Evolutionary conservation across 2,888 invertebrate species (phyloP).

Genomic region (Salpingus planirostris): DNA sequence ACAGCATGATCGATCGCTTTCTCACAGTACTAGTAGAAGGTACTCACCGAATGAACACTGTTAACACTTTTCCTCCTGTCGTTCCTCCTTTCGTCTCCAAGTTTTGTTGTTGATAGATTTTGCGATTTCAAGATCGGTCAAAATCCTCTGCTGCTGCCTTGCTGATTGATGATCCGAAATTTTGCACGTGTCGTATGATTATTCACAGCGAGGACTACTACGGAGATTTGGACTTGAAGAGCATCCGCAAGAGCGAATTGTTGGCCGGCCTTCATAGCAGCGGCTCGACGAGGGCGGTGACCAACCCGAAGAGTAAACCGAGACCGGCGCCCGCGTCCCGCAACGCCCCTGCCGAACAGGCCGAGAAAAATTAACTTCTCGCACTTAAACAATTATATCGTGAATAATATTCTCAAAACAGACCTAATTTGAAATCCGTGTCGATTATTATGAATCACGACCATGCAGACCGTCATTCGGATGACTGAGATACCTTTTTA

Average conservation of each 20-base stretch:
- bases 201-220: constrained; percentile 94
- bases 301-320: constrained; percentile 39
- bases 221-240: constrained; percentile 89
- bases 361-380: constrained; percentile 27
- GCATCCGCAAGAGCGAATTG: constrained; percentile 89
- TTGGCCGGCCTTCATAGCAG: constrained; percentile 67
- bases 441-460: constrained; percentile 4
- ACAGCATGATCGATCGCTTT: too few relatives aligned
- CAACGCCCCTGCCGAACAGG: constrained; percentile 35
- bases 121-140: too few relatives aligned
- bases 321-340: constrained; percentile 39
- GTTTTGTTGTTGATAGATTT: too few relatives aligned
- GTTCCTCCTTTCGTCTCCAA: too few relatives aligned
- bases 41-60: too few relatives aligned
- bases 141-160: too few relatives aligned
- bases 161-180: too few relatives aligned
- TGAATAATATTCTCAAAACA: constrained; percentile 1
- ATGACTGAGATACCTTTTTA: constrained; percentile 20
- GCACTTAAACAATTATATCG: constrained; percentile 9
- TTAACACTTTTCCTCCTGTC: too few relatives aligned
- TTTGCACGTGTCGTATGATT: too few relatives aligned
- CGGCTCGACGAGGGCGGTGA: constrained; percentile 41
- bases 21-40: too few relatives aligned
- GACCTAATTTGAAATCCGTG: constrained; percentile 2
- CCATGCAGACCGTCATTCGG: constrained; percentile 19